These are phyloP conservation scores for Endomychus coccineus DNA, from an alignment of 2,888 invertebrate genomes.

Conservation along the genomic window DNA sequence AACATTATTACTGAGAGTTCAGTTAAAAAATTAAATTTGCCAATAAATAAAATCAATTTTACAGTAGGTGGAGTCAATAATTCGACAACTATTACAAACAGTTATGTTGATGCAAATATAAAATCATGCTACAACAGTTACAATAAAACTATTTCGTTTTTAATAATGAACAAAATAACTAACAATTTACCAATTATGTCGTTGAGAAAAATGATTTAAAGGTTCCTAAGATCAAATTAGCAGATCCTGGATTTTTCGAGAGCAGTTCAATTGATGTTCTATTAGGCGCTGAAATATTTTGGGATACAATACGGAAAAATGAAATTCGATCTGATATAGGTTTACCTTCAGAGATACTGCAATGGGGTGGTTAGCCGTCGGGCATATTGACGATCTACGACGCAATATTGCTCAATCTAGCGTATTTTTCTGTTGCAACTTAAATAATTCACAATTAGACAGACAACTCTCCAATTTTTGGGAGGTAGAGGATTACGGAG, in stretches of 20 bases:
- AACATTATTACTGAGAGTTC: neutral
- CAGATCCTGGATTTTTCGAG: neutral
- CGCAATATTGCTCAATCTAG: neutral
- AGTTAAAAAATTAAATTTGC: neutral
- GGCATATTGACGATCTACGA: neutral
- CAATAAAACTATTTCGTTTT: neutral
- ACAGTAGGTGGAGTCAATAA: neutral
- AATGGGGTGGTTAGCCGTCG: neutral
- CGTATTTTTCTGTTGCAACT: neutral
- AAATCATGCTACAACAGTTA: conserved; percentile 2
- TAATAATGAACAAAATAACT: conserved; percentile 2
- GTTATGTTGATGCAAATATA: neutral
- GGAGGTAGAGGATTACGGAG: neutral
- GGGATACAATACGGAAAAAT: neutral
- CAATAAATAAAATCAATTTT: neutral
- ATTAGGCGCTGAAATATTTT: neutral
- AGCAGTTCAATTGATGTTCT: neutral
- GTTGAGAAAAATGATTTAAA: no score
- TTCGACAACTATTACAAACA: neutral
- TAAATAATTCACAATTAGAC: conserved; percentile 1
- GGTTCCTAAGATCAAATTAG: no score
- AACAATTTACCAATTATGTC: conserved; percentile 1
- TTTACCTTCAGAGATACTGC: no score
- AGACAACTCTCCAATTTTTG: neutral
- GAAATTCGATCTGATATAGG: neutral